Conservation (phyloP, 2,888 invertebrate species). For the Lumbricus terrestris region DNA sequence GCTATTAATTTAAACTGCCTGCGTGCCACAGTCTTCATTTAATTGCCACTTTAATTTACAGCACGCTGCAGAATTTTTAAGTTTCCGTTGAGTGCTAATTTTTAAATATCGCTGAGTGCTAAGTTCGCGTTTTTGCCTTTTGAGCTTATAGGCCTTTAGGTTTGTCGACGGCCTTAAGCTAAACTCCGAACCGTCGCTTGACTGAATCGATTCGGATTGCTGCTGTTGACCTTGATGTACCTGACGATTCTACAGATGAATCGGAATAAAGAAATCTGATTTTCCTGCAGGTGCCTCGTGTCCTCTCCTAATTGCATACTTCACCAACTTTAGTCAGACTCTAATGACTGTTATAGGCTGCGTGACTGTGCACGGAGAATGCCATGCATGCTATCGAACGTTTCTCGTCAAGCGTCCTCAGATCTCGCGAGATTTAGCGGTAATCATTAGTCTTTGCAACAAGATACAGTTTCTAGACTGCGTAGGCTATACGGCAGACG, state of each 20-base stretch:
- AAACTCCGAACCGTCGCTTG: background rate
- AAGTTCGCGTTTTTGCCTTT: no score
- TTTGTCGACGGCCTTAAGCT: background rate
- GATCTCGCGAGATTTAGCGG: conserved; percentile 3
- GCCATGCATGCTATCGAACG: background rate
- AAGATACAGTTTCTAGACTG: background rate
- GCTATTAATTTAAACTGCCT: background rate
- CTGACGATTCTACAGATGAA: background rate
- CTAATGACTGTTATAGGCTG: no score
- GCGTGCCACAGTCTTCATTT: background rate
- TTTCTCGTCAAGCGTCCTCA: background rate
- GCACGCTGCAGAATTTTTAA: background rate
- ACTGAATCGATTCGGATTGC: background rate
- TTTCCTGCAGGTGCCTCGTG: no score
- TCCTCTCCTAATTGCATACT: no score
- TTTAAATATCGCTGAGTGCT: no score
- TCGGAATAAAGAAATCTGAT: background rate
- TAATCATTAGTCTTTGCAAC: background rate
- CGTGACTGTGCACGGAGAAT: background rate
- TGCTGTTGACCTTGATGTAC: background rate
- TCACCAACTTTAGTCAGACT: no score
- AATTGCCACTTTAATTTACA: background rate
- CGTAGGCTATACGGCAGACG: no score
- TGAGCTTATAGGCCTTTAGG: no score
- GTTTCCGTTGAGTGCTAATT: no score